Evolutionary conservation across 2,113 vertebrate genomes (phyloP), one percentile per base, ranked within the genome.

Genomic region (Saguinus midas): DNA sequence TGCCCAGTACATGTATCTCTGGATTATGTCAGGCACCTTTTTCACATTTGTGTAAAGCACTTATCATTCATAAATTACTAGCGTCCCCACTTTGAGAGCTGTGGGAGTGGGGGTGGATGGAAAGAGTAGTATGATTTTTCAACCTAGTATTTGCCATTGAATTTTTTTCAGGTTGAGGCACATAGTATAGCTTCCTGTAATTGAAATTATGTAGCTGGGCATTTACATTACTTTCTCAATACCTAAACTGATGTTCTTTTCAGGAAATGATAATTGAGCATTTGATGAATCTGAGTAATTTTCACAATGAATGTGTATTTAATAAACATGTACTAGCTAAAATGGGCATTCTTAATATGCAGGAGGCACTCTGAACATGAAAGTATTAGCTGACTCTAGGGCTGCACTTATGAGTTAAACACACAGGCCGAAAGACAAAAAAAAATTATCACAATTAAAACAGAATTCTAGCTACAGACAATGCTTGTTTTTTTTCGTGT

Each of bases 281-380:
- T 57, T 93, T 95, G 50, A 72, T 92, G 32, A 73, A 95, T 94
- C 87, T 58, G 45, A 86, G 40, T 78, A 88, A 90, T 75, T 92
- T 94, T 52, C 61, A 50, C 23, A 83, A 10, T 90, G 37, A 82
- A 45, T 78, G 1, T 66, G 1, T 76, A 52, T 81, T 72, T 58
- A 72, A 25, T 82, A 91, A 82, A 84, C 29, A 91, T 37, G 0
- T 57, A 78, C 88, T 72, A 79, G 20, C 35, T 78, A 45, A 88
- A 88, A 78, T 23, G 50, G 20, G 55, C 20, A 68, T 84, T 78
- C 20, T 52, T 90, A 61, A 90, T 66, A 78, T 61, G 23, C 17
- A 91, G 0, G 27, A n/a, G 21, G 4, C 8, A 81, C 5, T 87
- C 37, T 21, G 13, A 87, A 61, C 45, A 20, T 81, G 40, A 79